Conservation (phyloP, 2,113 vertebrate species). For the Mesoclemmys tuberculata region DNA sequence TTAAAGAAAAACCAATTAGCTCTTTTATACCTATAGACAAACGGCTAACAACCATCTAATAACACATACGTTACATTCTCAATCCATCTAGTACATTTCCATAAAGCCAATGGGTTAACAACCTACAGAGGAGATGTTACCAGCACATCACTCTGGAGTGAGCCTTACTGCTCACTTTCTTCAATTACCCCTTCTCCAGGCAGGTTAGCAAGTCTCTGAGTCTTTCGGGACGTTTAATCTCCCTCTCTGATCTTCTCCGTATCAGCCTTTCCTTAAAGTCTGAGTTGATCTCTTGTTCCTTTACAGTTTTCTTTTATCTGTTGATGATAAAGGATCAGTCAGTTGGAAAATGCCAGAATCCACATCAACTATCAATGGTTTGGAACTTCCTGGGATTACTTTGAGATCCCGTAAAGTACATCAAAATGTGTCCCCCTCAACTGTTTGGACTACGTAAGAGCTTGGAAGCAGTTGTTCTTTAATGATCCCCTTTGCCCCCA, state of each 20-base stretch:
- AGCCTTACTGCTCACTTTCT: not conserved
- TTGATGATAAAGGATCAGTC: not conserved
- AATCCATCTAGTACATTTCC: too few species aligned
- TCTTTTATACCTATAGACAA: not conserved
- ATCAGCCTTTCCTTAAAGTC: not conserved
- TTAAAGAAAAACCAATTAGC: not conserved
- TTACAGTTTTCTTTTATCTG: not conserved
- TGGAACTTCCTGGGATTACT: not conserved
- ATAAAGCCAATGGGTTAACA: too few species aligned
- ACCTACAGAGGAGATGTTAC: too few species aligned
- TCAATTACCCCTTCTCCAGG: not conserved
- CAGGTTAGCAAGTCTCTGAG: not conserved
- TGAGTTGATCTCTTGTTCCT: not conserved
- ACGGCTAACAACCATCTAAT: not conserved
- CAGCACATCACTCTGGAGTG: not conserved
- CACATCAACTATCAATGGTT: not conserved
- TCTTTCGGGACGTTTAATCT: not conserved
- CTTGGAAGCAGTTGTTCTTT: not conserved
- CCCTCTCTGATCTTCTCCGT: not conserved
- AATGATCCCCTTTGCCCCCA: not conserved
- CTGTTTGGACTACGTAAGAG: not conserved
- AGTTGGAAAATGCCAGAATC: not conserved
- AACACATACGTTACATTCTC: not conserved
- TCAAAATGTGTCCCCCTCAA: not conserved
- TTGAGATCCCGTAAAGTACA: not conserved